Evolutionary conservation across 53 echinoderm and acorn worm genomes (phyloP).

Genomic region (Temnopleurus reevesii): DNA sequence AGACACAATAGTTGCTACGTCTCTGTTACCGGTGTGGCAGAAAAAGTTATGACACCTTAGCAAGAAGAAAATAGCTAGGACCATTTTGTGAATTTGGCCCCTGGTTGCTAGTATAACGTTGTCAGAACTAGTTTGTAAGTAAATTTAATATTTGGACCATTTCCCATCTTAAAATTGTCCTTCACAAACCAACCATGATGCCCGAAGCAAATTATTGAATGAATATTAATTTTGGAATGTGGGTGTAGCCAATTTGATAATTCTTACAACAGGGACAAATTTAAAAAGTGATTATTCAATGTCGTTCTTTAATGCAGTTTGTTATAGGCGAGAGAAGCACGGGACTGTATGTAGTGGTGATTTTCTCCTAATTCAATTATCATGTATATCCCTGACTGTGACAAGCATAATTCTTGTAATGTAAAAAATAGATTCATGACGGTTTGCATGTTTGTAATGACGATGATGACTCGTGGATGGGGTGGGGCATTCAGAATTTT

Average conservation of each 20-base stretch:
- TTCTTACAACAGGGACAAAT: not conserved
- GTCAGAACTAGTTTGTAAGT: too few relatives aligned
- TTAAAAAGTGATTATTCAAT: not conserved
- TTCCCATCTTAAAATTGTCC: not conserved
- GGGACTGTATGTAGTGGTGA: not conserved
- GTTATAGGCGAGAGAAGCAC: not conserved
- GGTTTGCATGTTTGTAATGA: too few relatives aligned
- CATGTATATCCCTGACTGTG: constrained; percentile 22
- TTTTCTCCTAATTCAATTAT: not conserved
- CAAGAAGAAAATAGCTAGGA: not conserved
- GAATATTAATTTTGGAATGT: not conserved
- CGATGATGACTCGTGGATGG: too few relatives aligned
- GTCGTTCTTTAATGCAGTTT: not conserved
- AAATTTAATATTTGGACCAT: too few relatives aligned
- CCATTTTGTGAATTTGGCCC: too few relatives aligned
- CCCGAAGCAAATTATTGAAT: not conserved
- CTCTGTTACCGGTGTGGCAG: too few relatives aligned
- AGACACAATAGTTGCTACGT: too few relatives aligned
- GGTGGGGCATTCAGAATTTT: too few relatives aligned
- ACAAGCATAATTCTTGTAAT: not conserved
- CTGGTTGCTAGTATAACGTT: too few relatives aligned
- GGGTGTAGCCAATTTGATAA: not conserved
- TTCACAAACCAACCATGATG: not conserved
- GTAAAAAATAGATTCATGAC: not conserved
- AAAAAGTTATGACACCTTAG: too few relatives aligned